Base-by-base conservation (phyloP, 1,140 invertebrate genomes). In the Delia radicum region DNA sequence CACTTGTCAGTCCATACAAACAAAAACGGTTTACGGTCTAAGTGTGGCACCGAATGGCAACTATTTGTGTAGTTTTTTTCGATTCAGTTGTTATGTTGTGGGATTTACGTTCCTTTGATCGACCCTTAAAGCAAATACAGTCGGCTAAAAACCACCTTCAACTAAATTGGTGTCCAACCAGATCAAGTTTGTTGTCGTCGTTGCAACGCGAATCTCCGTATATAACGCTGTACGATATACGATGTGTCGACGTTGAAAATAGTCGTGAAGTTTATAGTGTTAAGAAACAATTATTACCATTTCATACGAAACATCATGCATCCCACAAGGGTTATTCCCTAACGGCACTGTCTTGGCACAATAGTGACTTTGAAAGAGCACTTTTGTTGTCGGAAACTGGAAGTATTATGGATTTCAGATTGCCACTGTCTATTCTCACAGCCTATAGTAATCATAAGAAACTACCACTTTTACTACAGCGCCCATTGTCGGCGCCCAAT, bases 131-230 rank as follows among this genome's bases (percentile, higher is more conserved):
- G 13, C 90, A 91, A 33, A 87, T 95, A 67, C 89, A 90, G 74
- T 93, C 95, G 79, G 87, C 87, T 21, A 92, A 92, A 80, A 90
- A 90, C 76, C 89, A 96, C 63, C 87, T 89, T 15, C 94, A 95
- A 87, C 90, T 96, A 31, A 87, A 90, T 63, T 98, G 95, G 95
- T 96, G 95, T 86, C 95, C 95, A 8, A 96, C 95, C n/a, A 92
- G 92, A 92, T 93, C 81, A 0, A 82, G 79, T 31, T n/a, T 85
- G 55, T 77, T 86, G 2, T 83, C 85, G 4, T 82, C 82, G 0
- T 73, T 86, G 65, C 83, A 85, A 77, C 77, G 84, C 6, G 85
- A 86, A 13, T 84, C 82, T 0, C 78, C 82, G 0, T 85, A 81
- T 15, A 80, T 86, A 3, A 84, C 82, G 1, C 78, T 86, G 0